Base-by-base conservation (phyloP, 2,797 vertebrate species). In the Parambassis ranga region DNA sequence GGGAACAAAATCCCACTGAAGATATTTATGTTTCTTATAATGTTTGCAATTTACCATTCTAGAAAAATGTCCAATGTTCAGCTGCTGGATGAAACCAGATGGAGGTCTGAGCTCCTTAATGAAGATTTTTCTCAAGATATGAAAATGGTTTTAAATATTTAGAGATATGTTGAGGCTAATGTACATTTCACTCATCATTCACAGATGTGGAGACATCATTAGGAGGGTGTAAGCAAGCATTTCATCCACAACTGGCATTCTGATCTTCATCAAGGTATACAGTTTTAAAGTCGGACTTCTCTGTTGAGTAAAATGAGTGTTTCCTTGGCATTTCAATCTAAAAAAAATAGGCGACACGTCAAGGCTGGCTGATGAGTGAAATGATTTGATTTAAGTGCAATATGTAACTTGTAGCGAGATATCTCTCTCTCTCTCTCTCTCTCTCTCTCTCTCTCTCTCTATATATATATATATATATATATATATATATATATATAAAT, bases 151-250 rank as follows among this genome's bases (percentile, higher is more conserved):
- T 73, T 3, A 57, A 65, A 81, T 63, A 77, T 77, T 67, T 68
- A 72, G 14, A 63, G n/a, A 50, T 64, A 65, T 66, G 22, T 48
- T 8, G 8, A 44, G 32, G 31, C 13, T 14, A 14, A 41, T 68
- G 71, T 67, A 27, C 66, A n/a, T 72, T 50, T 10, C 64, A 61
- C 38, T 33, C 52, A 14, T 33, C 41, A 53, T 24, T 53, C 14
- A 52, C 13, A 62, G 30, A 71, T 27, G 24, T 66, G 63, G 61
- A 66, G 80, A 81, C 28, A 63, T 71, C 55, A 65, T 79, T 70
- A 65, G 52, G 22, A 42, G 19, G 23, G 56, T 38, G 47, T 23
- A 38, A 65, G 36, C 24, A 55, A 55, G 18, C 18, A 44, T 74
- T 28, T 65, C 27, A 63, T 68, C 48, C 28, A 38, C 20, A 41